Conservation (phyloP, 2,113 vertebrate species). For the Eira barbara region DNA sequence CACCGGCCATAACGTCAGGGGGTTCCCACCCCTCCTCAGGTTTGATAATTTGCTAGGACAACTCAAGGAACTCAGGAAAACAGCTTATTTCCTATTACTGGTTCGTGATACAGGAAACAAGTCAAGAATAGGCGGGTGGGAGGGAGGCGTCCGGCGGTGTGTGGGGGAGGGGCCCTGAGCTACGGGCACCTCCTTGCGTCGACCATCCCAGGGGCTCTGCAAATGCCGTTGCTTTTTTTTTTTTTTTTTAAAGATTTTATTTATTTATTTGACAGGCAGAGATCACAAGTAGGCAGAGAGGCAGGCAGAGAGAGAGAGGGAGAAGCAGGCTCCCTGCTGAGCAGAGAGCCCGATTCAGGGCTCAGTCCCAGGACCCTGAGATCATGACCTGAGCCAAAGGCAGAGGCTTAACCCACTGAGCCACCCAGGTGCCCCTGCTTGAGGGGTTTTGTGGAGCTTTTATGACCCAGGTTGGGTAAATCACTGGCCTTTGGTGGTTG, state of each 20-base stretch:
- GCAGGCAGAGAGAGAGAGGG: no score
- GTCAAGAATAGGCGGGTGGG: neutral
- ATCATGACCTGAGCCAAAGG: no score
- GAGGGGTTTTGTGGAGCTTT: neutral
- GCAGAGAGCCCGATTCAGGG: no score
- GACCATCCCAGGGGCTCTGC: neutral
- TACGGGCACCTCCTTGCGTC: accelerated
- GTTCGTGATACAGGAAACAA: neutral
- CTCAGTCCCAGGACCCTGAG: no score
- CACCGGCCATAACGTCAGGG: accelerated
- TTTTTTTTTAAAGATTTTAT: no score
- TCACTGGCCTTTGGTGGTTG: neutral
- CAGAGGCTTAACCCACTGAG: no score
- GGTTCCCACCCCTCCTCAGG: accelerated
- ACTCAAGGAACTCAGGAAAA: neutral
- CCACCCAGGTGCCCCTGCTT: neutral
- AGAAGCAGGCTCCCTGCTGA: no score
- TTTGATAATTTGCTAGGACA: neutral
- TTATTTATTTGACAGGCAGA: no score
- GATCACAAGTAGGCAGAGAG: no score
- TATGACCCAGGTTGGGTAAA: neutral
- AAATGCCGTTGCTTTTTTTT: no score
- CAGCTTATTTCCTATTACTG: neutral
- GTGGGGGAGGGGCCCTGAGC: accelerated
- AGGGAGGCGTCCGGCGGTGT: accelerated